Base-by-base conservation (phyloP, 1,140 invertebrate genomes). In the Cotesia chilonis region DNA sequence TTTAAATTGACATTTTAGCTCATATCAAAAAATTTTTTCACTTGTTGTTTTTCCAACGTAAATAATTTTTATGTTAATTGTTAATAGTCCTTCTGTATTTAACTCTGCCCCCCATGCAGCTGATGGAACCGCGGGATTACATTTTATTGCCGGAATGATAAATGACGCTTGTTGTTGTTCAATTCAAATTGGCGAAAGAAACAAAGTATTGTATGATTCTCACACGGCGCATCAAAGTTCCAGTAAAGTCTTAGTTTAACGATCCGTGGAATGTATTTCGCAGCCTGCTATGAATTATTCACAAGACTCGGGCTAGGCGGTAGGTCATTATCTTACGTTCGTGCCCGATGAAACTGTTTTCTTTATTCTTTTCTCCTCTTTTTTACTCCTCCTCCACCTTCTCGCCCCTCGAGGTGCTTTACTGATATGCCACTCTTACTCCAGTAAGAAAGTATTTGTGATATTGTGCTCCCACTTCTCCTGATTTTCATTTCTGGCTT, bases 261-360 rank as follows among this genome's bases (percentile, higher is more conserved):
- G 74, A 72, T 75, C 71, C 74, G 59, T 63, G 59, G 61, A 72
- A 69, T 72, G 71, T 70, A 72, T 75, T 75, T 75, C 74, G 57
- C 67, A 75, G 65, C 64, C 63, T 28, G n/a, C 14, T 63, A 75
- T 75, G 74, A 75, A 75, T 75, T 75, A 75, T 75, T 75, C 74
- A 75, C 67, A 52, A 66, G 54, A 38, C 55, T 14, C 38, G 14
- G 66, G 71, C 71, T 70, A 72, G 71, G 70, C 71, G 74, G 74
- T 75, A 70, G 74, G 74, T 75, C 74, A 75, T 75, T 75, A 75
- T 75, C 71, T 75, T 67, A 41, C 59, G 52, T 74, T 71, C 73
- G 70, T 74, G 73, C 73, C 65, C 59, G 66, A 74, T 68, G 65
- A 68, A 74, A 74, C 65, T 57, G 59, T 71, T 74, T 74, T 72